These are phyloP conservation scores for Leptocoma aspasia DNA, from an alignment of 2,113 vertebrate genomes.

Conservation along the genomic window DNA sequence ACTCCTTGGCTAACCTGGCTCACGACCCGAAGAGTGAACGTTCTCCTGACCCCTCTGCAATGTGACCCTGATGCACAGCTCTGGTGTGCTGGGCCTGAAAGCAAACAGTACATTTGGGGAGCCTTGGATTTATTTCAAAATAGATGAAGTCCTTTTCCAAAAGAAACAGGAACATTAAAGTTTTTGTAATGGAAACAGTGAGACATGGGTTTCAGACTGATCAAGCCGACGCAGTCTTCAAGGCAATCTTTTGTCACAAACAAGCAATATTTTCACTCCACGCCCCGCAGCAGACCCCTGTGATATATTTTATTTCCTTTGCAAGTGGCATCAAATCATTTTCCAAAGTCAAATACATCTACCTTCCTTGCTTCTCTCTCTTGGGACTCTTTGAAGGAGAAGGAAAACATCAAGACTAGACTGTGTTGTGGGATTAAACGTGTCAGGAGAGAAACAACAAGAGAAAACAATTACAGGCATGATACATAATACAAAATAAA, in stretches of 20 bases:
- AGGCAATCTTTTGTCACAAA: constrained; percentile 51
- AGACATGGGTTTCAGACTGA: constrained; percentile 38
- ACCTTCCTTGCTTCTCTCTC: constrained; percentile 38
- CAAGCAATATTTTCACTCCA: constrained; percentile 38
- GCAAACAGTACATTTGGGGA: constrained; percentile 23
- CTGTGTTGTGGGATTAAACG: constrained; percentile 40
- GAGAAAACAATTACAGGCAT: constrained; percentile 37
- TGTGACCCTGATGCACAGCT: background rate
- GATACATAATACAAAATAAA: constrained; percentile 48
- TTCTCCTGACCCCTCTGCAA: background rate
- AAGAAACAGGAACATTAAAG: constrained; percentile 46
- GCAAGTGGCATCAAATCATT: constrained; percentile 50
- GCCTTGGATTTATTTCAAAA: constrained; percentile 45
- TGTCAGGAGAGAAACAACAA: constrained; percentile 52
- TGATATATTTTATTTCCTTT: constrained; percentile 45
- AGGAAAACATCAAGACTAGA: constrained; percentile 56
- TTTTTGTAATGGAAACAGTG: constrained; percentile 33
- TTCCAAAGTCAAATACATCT: constrained; percentile 62
- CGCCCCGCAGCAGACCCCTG: background rate
- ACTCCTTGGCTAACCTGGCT: background rate
- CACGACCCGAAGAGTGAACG: fast-evolving
- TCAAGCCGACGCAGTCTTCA: constrained; percentile 31
- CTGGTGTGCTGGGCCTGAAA: background rate
- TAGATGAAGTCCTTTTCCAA: constrained; percentile 38
- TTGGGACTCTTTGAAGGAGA: constrained; percentile 55